These are phyloP conservation scores for Drosophila bifasciata DNA, from an alignment of 1,140 invertebrate genomes.

Conservation along the genomic window DNA sequence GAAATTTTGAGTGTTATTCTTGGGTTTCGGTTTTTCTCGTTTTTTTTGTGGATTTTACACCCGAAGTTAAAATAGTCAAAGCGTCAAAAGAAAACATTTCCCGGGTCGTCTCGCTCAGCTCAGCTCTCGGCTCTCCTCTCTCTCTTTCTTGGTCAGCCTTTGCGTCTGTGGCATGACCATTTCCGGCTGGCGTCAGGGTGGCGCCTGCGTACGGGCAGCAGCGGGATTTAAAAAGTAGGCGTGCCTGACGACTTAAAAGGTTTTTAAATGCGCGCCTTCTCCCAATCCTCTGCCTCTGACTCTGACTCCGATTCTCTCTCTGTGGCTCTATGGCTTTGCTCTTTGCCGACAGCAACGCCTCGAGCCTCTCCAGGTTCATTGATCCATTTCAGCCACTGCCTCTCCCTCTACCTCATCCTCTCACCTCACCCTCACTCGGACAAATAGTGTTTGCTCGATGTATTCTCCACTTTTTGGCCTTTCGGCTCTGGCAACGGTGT, in stretches of 20 bases:
- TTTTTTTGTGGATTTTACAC: constrained; percentile 30
- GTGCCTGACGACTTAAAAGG: constrained; percentile 82
- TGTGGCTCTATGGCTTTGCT: constrained; percentile 45
- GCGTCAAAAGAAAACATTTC: constrained; percentile 38
- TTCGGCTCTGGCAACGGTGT: constrained; percentile 25
- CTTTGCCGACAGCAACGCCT: constrained; percentile 74
- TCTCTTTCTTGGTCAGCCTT: neutral
- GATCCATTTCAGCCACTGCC: constrained; percentile 71
- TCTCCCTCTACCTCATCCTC: neutral
- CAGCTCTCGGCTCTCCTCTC: neutral
- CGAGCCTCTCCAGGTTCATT: constrained; percentile 68
- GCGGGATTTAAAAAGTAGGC: constrained; percentile 70
- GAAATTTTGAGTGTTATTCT: constrained; percentile 2
- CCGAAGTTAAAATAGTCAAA: constrained; percentile 27
- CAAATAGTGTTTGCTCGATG: constrained; percentile 2
- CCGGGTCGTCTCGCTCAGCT: neutral
- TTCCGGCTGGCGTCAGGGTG: constrained; percentile 80
- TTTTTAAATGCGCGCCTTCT: constrained; percentile 74
- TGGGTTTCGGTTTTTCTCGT: constrained; percentile 9
- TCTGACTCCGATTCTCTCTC: constrained; percentile 21
- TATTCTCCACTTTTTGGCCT: constrained; percentile 6
- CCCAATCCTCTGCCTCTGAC: constrained; percentile 25
- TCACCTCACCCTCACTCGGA: neutral
- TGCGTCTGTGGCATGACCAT: constrained; percentile 29
- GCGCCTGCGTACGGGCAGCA: constrained; percentile 57